A percentile compares a stretch with the other conserved stretches of the same genome.
These are phyloP conservation scores for Flexamia atlantica DNA, from an alignment of 2,888 invertebrate species.

Conservation along the genomic window DNA sequence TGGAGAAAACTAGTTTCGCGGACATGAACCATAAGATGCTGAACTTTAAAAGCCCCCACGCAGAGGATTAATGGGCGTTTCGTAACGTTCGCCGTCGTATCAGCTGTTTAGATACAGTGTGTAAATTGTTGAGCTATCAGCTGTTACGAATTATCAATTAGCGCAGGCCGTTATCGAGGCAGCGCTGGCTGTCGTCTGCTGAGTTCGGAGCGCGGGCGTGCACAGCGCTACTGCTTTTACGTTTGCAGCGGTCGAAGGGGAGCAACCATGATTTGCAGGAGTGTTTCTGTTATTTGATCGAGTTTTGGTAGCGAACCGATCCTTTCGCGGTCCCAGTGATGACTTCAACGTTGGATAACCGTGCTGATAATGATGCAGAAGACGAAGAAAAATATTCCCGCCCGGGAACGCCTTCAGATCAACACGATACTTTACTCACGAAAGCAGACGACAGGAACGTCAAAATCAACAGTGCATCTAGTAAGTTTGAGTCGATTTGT, in stretches of 20 bases:
- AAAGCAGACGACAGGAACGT: conserved; percentile 60
- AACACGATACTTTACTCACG: conserved; percentile 51
- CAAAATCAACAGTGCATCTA: conserved; percentile 12
- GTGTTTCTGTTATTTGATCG: conserved; percentile 51
- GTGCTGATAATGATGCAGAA: conserved; percentile 60
- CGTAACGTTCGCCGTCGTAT: neutral
- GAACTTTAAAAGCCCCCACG: neutral
- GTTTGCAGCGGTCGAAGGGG: conserved; percentile 38
- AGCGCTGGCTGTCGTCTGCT: conserved; percentile 22
- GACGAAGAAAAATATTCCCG: conserved; percentile 65
- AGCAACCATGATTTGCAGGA: conserved; percentile 41
- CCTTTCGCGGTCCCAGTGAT: conserved; percentile 28
- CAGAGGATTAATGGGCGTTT: neutral
- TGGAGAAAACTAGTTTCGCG: neutral
- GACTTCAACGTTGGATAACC: conserved; percentile 53
- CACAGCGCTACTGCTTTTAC: conserved; percentile 17
- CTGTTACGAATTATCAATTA: conserved; percentile 6
- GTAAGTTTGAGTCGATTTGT: conserved; percentile 25
- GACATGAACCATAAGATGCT: neutral
- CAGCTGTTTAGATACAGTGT: neutral
- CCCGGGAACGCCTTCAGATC: conserved; percentile 60
- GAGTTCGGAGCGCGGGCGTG: conserved; percentile 12
- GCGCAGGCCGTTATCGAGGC: conserved; percentile 3
- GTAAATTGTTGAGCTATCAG: neutral
- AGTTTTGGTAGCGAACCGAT: conserved; percentile 5